Base-by-base conservation (phyloP, 2,113 vertebrate species). In the Caretta caretta region DNA sequence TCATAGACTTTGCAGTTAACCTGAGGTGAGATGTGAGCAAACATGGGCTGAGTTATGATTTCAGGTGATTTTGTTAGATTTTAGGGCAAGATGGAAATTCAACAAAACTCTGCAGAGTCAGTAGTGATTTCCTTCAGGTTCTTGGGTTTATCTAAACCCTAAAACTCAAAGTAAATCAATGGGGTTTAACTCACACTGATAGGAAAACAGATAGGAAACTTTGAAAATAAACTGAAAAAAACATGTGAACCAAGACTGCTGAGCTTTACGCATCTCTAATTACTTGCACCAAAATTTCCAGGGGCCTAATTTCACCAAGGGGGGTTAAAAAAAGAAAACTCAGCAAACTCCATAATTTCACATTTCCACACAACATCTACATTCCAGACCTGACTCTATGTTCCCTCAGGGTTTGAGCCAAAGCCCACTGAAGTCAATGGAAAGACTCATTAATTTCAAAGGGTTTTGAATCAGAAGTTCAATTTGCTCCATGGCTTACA, bases 141-240 rank as follows among this genome's bases (percentile, higher is more conserved):
- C 59, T 82, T 69, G 8, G 89, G 35, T 5, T 46, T 90, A 91
- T 83, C n/a, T 80, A 93, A 94, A 10, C 25, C 10, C 54, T 86
- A 53, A 85, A 95, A 91, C 25, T 54, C 38, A 56, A 87, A 84
- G n/a, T 5, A 27, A 49, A 69, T 75, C 22, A 25, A 75, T 20
- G 72, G 16, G 16, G 38, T 75, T 42, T 75, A 42, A 75, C 20
- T 42, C 35, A 6, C 42, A 0, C 0, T 48, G 49, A 16, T 6
- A 69, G 89, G 5, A 22, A 89, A 49, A 89, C 3, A 16, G 62
- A 22, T 9, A n/a, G 78, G 42, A 65, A 35, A 90, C 14, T 59
- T 38, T 3, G 49, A 54, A 72, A 57, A 20, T 17, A 0, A 38
- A 25, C 1, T 1, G 54, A 51, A 35, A 5, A 80, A 13, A 80